Conservation (phyloP, 1,140 invertebrate genomes). For the Papilio helenus region DNA sequence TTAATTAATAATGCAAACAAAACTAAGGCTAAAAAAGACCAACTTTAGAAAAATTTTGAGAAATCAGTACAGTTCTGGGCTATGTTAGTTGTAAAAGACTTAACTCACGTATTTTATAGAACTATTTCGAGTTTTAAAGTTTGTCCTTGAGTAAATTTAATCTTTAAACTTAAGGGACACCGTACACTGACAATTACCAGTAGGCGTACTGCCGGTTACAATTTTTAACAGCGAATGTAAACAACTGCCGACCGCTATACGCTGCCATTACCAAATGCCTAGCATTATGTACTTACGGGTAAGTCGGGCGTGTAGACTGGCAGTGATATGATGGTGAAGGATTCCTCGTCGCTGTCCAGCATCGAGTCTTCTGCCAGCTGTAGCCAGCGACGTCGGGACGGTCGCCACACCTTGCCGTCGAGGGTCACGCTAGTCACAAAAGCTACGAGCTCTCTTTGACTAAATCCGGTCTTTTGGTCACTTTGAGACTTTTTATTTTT, state of each 20-base stretch:
- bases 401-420: conserved; percentile 72
- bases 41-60: too few relatives aligned
- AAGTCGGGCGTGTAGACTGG: conserved; percentile 74
- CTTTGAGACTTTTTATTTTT: conserved; percentile 17
- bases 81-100: too few relatives aligned
- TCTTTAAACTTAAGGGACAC: background rate
- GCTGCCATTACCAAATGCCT: background rate
- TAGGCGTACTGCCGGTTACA: background rate
- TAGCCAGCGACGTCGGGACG: conserved; percentile 71
- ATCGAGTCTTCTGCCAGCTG: conserved; percentile 72
- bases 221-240: background rate
- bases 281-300: conserved; percentile 59
- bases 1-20: conserved; percentile 51
- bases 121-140: too few relatives aligned
- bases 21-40: too few relatives aligned
- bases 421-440: conserved; percentile 36
- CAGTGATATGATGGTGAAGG: conserved; percentile 79
- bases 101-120: too few relatives aligned
- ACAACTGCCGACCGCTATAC: background rate
- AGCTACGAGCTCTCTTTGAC: background rate
- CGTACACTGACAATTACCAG: background rate
- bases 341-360: conserved; percentile 81
- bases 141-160: too few relatives aligned
- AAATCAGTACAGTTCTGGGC: too few relatives aligned
- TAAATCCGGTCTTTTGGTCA: conserved; percentile 36